Evolutionary conservation across 2,888 invertebrate species (phyloP), one percentile per base, ranked within the genome.

Genomic region (Encarsia formosa): DNA sequence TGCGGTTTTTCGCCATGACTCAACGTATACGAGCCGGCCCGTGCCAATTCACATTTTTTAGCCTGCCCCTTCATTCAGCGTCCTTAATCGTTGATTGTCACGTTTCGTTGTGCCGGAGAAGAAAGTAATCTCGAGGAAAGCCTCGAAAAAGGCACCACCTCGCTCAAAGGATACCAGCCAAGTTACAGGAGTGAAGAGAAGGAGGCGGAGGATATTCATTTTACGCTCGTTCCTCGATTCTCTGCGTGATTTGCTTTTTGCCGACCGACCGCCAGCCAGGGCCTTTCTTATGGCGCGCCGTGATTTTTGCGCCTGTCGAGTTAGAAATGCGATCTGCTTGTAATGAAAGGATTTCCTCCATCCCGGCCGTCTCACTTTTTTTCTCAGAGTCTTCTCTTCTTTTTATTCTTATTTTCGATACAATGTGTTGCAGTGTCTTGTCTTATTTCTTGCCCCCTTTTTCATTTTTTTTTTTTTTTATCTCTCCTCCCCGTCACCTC

Each of bases 161-260:
- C 35, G 8, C 15, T 13, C 15, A 35, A 16, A 35, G 35, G n/a
- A 16, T 8, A 16, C 35, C n/a, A 8, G 35, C 13, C n/a, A 22
- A 26, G 49, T 49, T 59, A 52, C 59, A 56, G 24, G 31, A 24
- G 42, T 40, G 24, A 29, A 18, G 46, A 29, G 40, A 45, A 42
- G 49, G 48, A 19, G 40, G 32, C 40, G 42, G 39, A 43, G 37
- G 53, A 48, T 50, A 44, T 43, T 52, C 31, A 54, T 54, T 54
- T 54, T 54, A 54, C 54, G 54, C 46, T 54, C 49, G 54, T 54
- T 54, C 47, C 50, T 37, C 35, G 43, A 54, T 53, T 53, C 49
- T 40, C 40, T n/a, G n/a, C 16, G 45, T 24, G 44, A 53, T 50
- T 50, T 38, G 31, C 46, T 50, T 54, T 54, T 54, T 54, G 38